Base-by-base conservation (phyloP, 2,888 invertebrate genomes). In the Tetragonula carbonaria region DNA sequence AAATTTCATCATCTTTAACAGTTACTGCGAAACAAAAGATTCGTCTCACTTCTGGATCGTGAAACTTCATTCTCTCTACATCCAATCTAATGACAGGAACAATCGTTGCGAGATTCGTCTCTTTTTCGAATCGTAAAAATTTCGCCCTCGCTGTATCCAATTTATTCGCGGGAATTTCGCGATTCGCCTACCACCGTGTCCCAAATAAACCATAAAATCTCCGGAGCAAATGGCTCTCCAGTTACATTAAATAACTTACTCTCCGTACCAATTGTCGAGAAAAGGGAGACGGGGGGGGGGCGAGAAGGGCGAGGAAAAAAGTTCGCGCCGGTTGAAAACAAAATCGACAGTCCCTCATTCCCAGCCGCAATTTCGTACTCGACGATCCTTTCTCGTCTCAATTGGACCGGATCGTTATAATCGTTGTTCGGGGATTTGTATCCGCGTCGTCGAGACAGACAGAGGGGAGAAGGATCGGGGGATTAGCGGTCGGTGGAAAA, bases 401-500 rank as follows among this genome's bases (percentile, higher is more conserved):
- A 66, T 66, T n/a, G 16, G 8, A 18, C 13, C 2, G 51, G 51
- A 62, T 50, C 75, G 53, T 70, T 74, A 38, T 77, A 68, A 74
- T 57, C 71, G 55, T 50, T 23, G 8, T 23, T 50, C 50, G 8
- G 63, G 50, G 73, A 83, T 81, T 85, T 75, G 74, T 74, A 79
- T 85, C 76, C 65, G 65, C 62, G 79, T 67, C 45, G 65, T 53
- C 59, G 23, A 23, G 67, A 50, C 21, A 50, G 8, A 11, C 38
- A 57, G 33, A 55, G n/a, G 28, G 73, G 16, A 62, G 8, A 18
- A 14, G 16, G 57, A 73, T 45, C 72, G 33, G 23, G 23, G 66
- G 4, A 16, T 53, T 38, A 38, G 53, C 5, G 38, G 55, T 5
- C 23, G 18, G 53, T 59, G 74, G 71, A 72, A 80, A 86, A 79